These are phyloP conservation scores for Monopis laevigella DNA, from an alignment of 2,888 invertebrate genomes.

Conservation along the genomic window DNA sequence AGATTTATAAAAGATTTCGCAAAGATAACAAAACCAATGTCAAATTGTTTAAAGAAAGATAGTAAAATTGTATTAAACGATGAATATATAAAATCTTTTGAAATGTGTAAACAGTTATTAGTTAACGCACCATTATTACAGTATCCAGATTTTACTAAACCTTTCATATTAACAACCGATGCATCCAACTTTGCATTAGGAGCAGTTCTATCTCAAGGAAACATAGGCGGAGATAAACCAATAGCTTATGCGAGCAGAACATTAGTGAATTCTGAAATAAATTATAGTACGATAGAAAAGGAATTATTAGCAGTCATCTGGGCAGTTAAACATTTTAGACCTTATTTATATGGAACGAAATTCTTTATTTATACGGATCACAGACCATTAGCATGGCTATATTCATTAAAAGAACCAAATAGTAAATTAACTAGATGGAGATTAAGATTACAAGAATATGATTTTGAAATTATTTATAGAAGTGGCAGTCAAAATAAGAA, in stretches of 20 bases:
- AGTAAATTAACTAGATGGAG: constrained; percentile 27
- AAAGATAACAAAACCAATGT: constrained; percentile 12
- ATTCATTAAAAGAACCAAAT: constrained; percentile 24
- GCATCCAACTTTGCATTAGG: constrained; percentile 3
- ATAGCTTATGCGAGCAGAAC: constrained; percentile 21
- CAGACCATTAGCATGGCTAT: constrained; percentile 22
- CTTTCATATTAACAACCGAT: constrained; percentile 12
- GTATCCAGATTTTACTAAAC: constrained; percentile 25
- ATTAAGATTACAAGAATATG: constrained; percentile 26
- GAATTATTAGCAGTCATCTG: constrained; percentile 24
- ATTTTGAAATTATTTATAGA: constrained; percentile 26
- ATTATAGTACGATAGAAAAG: constrained; percentile 23
- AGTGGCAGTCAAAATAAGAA: constrained; percentile 18
- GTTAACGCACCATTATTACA: constrained; percentile 23
- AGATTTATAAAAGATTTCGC: constrained; percentile 23
- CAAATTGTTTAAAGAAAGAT: constrained; percentile 9
- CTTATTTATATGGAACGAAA: constrained; percentile 27
- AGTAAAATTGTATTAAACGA: background rate
- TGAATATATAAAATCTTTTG: constrained; percentile 4
- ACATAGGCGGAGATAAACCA: constrained; percentile 7
- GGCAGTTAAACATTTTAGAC: constrained; percentile 24
- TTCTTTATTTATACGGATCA: constrained; percentile 27
- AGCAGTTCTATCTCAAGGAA: constrained; percentile 10
- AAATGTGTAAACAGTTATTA: constrained; percentile 20
- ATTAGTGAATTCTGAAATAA: constrained; percentile 19